A percentile compares a stretch with the other conserved stretches of the same genome.
These are phyloP conservation scores for Latrodectus geometricus DNA, from an alignment of 1,140 invertebrate species.

Conservation along the genomic window DNA sequence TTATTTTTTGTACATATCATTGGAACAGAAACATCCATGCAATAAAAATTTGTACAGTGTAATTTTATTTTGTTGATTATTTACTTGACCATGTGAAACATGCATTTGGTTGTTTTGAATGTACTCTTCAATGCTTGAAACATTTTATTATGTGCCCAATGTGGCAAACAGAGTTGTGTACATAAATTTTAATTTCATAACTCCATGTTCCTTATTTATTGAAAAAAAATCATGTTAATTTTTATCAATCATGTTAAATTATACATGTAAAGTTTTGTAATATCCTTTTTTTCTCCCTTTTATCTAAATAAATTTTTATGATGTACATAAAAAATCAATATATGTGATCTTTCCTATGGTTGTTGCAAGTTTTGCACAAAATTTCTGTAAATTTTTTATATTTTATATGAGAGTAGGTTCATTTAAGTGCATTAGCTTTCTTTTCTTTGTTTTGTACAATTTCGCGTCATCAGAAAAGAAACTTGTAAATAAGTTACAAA, in stretches of 20 bases:
- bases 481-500: constrained; percentile 56
- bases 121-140: constrained; percentile 17
- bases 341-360: constrained; percentile 43
- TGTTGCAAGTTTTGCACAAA: constrained; percentile 56
- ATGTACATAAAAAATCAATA: constrained; percentile 59
- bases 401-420: constrained; percentile 55
- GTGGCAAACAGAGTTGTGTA: constrained; percentile 40
- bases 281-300: constrained; percentile 42
- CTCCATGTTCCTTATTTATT: constrained; percentile 58
- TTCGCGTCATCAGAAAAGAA: constrained; percentile 58
- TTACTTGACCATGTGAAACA: constrained; percentile 18
- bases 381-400: constrained; percentile 57
- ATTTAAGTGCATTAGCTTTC: constrained; percentile 53
- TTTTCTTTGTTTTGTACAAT: constrained; percentile 62
- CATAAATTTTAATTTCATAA: constrained; percentile 61
- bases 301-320: constrained; percentile 40
- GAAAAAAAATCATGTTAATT: constrained; percentile 48
- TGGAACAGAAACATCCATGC: background rate
- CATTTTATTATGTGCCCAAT: constrained; percentile 14
- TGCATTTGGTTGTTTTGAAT: constrained; percentile 18
- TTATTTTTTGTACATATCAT: constrained; percentile 32
- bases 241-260: constrained; percentile 59
- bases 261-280: constrained; percentile 59
- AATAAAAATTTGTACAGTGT: constrained; percentile 28
- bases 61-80: constrained; percentile 25